phyloP scores from a whole-genome alignment of 2,797 vertebrate genomes.

The Hybognathus amarus region DNA sequence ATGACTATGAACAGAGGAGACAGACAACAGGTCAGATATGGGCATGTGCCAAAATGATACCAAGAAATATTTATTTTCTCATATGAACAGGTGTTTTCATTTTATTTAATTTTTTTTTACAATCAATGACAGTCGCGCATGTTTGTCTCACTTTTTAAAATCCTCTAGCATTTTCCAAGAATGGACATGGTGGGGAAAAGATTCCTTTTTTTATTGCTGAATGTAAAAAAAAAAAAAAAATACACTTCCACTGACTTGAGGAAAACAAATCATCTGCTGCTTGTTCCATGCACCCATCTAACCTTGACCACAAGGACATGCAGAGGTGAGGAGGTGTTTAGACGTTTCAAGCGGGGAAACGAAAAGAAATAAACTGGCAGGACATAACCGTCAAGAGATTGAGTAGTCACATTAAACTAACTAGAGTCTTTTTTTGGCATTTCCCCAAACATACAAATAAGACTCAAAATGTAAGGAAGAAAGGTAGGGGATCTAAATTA shows the following conservation, averaged over 20 bases:
- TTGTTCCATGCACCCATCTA: constrained; percentile 99
- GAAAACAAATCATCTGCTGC: constrained; percentile 88
- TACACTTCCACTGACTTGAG: constrained; percentile 88
- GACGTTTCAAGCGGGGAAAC: constrained; percentile 76
- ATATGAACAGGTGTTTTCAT: constrained; percentile 84
- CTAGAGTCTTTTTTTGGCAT: constrained; percentile 76
- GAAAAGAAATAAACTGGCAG: constrained; percentile 45
- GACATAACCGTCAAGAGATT: constrained; percentile 57
- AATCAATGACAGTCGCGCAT: constrained; percentile 92
- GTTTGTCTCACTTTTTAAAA: constrained; percentile 72
- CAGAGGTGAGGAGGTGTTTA: constrained; percentile 89
- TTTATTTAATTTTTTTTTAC: constrained; percentile 84
- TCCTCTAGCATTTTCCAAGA: constrained; percentile 88
- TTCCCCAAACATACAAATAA: constrained; percentile 74
- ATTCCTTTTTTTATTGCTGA: constrained; percentile 92
- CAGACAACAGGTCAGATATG: constrained; percentile 68
- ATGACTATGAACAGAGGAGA: constrained; percentile 33
- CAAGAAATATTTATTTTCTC: constrained; percentile 86
- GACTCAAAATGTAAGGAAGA: constrained; percentile 65
- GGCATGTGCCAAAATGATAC: constrained; percentile 79
- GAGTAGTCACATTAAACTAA: constrained; percentile 72
- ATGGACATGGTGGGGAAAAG: constrained; percentile 72
- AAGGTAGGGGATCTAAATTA: constrained; percentile 2
- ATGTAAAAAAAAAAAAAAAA: constrained; percentile 86
- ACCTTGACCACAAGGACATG: constrained; percentile 98